Percentiles rank a stretch among this genome's conserved stretches.
Evolutionary conservation across 2,797 vertebrate species (phyloP).

Genomic region (Tragopan temminckii): DNA sequence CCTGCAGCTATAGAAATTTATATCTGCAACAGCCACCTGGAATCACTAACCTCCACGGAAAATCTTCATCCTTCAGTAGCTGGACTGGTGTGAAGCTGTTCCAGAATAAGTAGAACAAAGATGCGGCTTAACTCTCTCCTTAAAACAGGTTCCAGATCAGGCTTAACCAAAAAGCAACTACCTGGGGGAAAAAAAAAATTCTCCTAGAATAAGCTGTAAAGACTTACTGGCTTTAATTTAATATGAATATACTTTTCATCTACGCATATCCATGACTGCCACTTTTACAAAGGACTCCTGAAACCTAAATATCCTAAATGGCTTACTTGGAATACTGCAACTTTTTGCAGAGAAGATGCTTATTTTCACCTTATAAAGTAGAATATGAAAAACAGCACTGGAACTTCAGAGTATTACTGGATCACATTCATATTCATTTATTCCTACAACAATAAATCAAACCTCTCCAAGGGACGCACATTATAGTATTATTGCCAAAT

Average conservation of each 20-base stretch:
- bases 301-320: not conserved
- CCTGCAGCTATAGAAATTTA: not conserved
- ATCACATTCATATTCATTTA: constrained; percentile 52
- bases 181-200: not conserved
- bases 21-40: not conserved
- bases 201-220: not conserved
- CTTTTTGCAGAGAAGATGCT: not conserved
- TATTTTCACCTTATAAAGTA: constrained; percentile 14
- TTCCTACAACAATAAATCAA: constrained; percentile 53
- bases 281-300: not conserved
- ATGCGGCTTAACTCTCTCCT: not conserved
- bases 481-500: constrained; percentile 46
- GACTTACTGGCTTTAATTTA: not conserved
- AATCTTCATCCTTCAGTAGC: not conserved
- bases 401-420: not conserved
- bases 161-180: not conserved
- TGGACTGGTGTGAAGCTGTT: not conserved
- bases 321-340: not conserved
- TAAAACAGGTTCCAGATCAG: not conserved
- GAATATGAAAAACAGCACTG: not conserved
- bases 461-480: constrained; percentile 43
- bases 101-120: not conserved
- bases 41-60: not conserved
- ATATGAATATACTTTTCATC: not conserved
- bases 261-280: not conserved